Evolutionary conservation across 2,888 invertebrate species (phyloP).

Genomic region (Andrena chrysosceles): DNA sequence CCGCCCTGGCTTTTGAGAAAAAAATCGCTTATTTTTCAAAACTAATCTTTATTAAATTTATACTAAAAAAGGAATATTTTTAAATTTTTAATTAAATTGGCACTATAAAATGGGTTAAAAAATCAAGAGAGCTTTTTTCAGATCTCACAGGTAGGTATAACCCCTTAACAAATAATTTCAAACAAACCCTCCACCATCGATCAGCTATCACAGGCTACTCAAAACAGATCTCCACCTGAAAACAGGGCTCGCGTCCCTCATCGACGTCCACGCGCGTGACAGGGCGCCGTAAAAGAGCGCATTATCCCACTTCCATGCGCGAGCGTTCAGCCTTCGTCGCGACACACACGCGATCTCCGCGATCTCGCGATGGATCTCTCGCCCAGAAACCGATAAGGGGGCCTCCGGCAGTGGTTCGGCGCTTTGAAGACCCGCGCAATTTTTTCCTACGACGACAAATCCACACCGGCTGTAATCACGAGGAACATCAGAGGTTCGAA

Average conservation of each 20-base stretch:
- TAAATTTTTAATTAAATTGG: too few relatives aligned
- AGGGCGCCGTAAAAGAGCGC: neutral
- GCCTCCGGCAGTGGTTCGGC: too few relatives aligned
- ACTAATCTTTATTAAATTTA: too few relatives aligned
- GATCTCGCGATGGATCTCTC: conserved; percentile 30
- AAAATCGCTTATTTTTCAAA: too few relatives aligned
- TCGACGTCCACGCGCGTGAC: neutral
- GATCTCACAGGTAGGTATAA: too few relatives aligned
- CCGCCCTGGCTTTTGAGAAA: too few relatives aligned
- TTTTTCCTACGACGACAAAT: neutral
- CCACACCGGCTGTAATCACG: neutral
- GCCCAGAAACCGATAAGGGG: conserved; percentile 5
- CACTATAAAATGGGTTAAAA: too few relatives aligned
- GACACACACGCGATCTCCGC: conserved; percentile 28
- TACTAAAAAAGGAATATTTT: too few relatives aligned
- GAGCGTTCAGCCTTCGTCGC: conserved; percentile 11
- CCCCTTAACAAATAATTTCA: too few relatives aligned
- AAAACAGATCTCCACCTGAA: neutral
- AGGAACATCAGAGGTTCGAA: neutral
- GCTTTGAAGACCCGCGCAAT: neutral
- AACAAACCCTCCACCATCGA: neutral
- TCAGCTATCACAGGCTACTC: neutral
- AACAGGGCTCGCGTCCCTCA: neutral
- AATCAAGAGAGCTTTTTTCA: too few relatives aligned
- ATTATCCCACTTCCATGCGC: conserved; percentile 15